Evolutionary conservation across 2,888 invertebrate species (phyloP), one percentile per base, ranked within the genome.

Genomic region (Zele albiditarsus): DNA sequence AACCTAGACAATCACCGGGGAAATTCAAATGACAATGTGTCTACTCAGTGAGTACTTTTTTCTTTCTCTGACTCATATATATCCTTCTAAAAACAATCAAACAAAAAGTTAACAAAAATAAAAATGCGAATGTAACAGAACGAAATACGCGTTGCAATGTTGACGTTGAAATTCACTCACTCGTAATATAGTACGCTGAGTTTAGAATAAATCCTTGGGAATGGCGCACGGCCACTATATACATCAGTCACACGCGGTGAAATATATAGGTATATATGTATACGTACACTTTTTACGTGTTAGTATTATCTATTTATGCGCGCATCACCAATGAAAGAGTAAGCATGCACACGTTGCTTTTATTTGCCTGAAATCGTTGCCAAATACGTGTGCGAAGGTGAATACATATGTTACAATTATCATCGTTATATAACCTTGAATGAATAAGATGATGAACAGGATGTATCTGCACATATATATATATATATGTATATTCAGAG

Each of bases 161-260:
- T 53, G 53, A 23, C 53, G 53, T 53, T 1, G 8, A 53, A 20
- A 53, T 53, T 53, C 49, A 53, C 53, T 53, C 20, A 53, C 6
- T 53, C 20, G 53, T 20, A 20, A 23, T 53, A 53, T 53, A 23
- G 53, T 23, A 27, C 62, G 62, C 28, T n/a, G 28, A 62, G 62
- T 62, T 28, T 62, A 62, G 62, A 62, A 62, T 31, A 31, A 62
- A 62, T 62, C 62, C 28, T 62, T 62, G 62, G n/a, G 16, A 62
- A 27, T 27, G 62, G 62, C 53, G 23, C 20, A 53, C 20, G 8
- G 20, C 20, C 53, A 53, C 20, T 53, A 53, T 53, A 53, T 8
- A 20, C 53, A 53, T 10, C 53, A 53, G 20, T 53, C 53, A 53
- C 53, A 53, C 53, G 20, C 20, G 20, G 6, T 53, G 2, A 6